phyloP scores from a whole-genome alignment of 1,140 invertebrate species.

The Camponotus pennsylvanicus region DNA sequence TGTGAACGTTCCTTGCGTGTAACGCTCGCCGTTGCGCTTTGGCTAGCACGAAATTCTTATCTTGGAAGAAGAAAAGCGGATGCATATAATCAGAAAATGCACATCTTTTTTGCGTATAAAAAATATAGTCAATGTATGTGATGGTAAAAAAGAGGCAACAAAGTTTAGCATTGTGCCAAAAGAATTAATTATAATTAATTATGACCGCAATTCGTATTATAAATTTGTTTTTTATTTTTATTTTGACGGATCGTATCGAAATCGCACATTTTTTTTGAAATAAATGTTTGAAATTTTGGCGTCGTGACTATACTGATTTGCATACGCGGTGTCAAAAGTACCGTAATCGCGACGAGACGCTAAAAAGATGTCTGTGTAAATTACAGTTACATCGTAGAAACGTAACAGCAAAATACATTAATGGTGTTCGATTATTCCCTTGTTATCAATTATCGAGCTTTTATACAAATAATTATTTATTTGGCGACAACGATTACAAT shows the following conservation, averaged over 20 bases:
- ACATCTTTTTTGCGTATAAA: neutral
- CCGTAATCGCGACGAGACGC: slow-evolving; percentile 35
- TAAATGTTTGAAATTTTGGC: too few relatives aligned
- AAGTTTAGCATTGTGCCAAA: neutral
- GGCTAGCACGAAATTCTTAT: neutral
- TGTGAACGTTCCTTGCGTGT: neutral
- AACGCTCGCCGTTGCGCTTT: neutral
- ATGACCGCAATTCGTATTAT: neutral
- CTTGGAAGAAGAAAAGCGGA: neutral
- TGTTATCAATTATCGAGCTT: slow-evolving; percentile 17
- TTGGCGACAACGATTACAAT: slow-evolving; percentile 16
- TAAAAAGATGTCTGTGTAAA: slow-evolving; percentile 1
- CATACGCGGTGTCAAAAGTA: slow-evolving; percentile 39
- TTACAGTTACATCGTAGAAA: slow-evolving; percentile 24
- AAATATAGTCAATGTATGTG: neutral
- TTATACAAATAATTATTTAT: slow-evolving; percentile 35
- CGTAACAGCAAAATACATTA: neutral
- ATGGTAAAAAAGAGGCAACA: neutral
- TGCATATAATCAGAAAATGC: neutral
- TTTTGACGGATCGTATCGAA: neutral
- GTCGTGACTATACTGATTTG: slow-evolving; percentile 1
- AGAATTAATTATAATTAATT: neutral
- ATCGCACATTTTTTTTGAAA: neutral
- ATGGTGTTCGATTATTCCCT: neutral
- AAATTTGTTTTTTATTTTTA: neutral